Conservation (phyloP, 1,140 invertebrate species). For the Tenebrio molitor region DNA sequence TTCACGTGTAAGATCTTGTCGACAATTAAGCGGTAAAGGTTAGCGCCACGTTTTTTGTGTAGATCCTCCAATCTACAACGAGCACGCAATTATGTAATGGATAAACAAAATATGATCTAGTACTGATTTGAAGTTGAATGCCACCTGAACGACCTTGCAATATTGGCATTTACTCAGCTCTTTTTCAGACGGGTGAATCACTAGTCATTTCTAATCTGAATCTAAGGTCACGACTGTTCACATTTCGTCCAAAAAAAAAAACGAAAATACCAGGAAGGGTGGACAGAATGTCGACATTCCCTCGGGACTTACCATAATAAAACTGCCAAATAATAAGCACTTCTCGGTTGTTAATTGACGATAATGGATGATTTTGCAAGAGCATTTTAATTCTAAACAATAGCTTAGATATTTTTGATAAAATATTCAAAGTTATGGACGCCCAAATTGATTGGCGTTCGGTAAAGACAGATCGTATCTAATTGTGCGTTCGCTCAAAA, state of each 20-base stretch:
- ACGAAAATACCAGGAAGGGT: no score
- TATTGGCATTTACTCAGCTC: neutral
- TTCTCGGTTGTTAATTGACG: neutral
- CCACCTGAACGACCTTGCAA: conserved; percentile 14
- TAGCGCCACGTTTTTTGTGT: neutral
- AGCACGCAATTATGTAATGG: neutral
- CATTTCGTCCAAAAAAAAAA: no score
- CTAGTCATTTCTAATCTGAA: no score
- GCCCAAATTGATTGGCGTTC: conserved; percentile 28
- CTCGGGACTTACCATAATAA: neutral
- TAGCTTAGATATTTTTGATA: conserved; percentile 28
- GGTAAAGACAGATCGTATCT: conserved; percentile 19
- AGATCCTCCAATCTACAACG: no score
- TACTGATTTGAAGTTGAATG: conserved; percentile 12
- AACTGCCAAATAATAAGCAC: neutral
- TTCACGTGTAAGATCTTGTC: no score
- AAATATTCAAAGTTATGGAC: conserved; percentile 32
- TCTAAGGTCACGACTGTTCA: no score
- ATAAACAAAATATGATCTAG: neutral
- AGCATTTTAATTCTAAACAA: conserved; percentile 19
- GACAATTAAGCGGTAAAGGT: no score
- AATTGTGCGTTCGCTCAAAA: conserved; percentile 12
- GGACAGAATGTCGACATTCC: neutral
- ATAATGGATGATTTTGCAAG: conserved; percentile 14
- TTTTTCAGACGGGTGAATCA: neutral